Conservation (phyloP, 2,113 vertebrate species). For the Marcusenius ussheri region DNA sequence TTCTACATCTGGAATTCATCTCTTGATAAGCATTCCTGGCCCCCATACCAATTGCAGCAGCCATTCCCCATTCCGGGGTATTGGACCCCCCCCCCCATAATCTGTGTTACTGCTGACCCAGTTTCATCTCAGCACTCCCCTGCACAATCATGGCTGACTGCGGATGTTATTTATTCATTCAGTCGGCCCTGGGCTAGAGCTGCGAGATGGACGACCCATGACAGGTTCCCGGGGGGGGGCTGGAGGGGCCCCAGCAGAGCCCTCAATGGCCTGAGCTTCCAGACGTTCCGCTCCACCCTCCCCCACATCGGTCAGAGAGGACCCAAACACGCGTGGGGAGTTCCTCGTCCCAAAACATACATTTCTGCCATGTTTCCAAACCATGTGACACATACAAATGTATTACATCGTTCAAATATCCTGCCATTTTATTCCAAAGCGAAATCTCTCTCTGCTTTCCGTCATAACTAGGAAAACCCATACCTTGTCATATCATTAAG, state of each 20-base stretch:
- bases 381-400: neutral
- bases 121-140: slow-evolving; percentile 36
- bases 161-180: slow-evolving; percentile 36
- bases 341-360: neutral
- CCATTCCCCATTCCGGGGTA: neutral
- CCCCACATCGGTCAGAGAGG: neutral
- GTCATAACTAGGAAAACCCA: neutral
- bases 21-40: neutral
- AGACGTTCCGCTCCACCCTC: neutral
- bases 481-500: neutral
- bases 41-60: neutral
- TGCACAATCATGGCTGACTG: slow-evolving; percentile 26
- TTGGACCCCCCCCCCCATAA: neutral
- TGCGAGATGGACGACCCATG: slow-evolving; percentile 34
- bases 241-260: neutral
- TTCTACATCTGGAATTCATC: neutral
- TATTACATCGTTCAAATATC: neutral
- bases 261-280: neutral
- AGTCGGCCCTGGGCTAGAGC: slow-evolving; percentile 35
- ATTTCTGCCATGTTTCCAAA: neutral
- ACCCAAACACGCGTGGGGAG: no score
- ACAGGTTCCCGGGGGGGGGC: slow-evolving; percentile 23
- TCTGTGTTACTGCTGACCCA: slow-evolving; percentile 37
- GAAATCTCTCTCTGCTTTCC: neutral
- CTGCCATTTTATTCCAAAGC: neutral